Base-by-base conservation (phyloP, 1,140 invertebrate species). In the Hirudo medicinalis region DNA sequence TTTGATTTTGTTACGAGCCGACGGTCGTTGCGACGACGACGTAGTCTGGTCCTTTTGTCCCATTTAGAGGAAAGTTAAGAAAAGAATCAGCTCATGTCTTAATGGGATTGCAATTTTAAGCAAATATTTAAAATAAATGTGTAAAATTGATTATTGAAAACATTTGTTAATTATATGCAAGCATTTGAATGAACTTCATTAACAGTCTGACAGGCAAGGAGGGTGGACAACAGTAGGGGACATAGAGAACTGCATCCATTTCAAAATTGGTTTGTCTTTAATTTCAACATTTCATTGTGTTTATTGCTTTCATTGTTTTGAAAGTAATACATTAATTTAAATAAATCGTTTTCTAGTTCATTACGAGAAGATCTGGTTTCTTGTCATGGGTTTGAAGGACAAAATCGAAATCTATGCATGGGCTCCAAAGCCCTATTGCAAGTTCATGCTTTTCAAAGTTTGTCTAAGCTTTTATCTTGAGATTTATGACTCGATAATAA, bases 381-480 rank as follows among this genome's bases (percentile, higher is more conserved):
- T 99, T 76, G 96, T 99, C 72, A 97, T 99, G 80, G 96, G 95
- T 72, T 85, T 99, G 73, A 93, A 96, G 82, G 94, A 98, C 83
- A 95, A 91, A 76, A 96, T 99, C 82, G 95, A 98, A 84, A 99
- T 99, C 78, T 99, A 99, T 84, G 96, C 96, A 13, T 99, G 96
- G 96, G 96, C 96, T 67, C 95, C 95, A 32, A 98, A 98, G 86
- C 96, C 96, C 70, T 99, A 99, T 86, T 94, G 98, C 84, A 99
- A 99, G 86, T 99, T 99, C 82, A 99, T 99, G 96, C 94, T 95
- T 77, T 99, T 99, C 84, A 99, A 99, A 83, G 86, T 87, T 94
- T 99, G 85, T 86, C 94, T 98, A 0, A 49, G 43, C 15, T 17
- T 49, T 49, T 49, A 49, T 49, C 13, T 49, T 17, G 0, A 49